phyloP scores from a whole-genome alignment of 2,797 vertebrate genomes.

The Parambassis ranga region DNA sequence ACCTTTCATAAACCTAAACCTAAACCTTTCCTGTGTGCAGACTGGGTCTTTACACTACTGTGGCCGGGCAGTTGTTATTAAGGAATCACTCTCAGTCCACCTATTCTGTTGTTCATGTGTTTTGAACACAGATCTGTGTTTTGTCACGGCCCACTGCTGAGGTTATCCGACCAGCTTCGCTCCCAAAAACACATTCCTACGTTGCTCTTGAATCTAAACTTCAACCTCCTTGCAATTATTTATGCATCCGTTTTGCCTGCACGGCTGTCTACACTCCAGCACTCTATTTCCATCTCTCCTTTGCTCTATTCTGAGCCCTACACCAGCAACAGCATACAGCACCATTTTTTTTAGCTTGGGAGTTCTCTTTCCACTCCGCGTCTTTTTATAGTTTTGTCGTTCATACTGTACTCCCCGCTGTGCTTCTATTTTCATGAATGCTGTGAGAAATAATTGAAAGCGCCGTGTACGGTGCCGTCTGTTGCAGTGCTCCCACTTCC shows the following conservation, averaged over 20 bases:
- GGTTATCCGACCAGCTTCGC: slow-evolving; percentile 18
- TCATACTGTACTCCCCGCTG: slow-evolving; percentile 68
- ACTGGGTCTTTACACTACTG: too few relatives aligned
- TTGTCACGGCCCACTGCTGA: neutral
- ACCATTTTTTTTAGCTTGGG: slow-evolving; percentile 63
- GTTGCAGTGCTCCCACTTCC: slow-evolving; percentile 67
- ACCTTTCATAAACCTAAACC: too few relatives aligned
- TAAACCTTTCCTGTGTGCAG: too few relatives aligned
- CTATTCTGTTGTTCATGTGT: too few relatives aligned
- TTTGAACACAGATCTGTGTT: too few relatives aligned
- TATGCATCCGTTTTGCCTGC: slow-evolving; percentile 25
- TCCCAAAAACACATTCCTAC: slow-evolving; percentile 22
- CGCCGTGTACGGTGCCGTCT: slow-evolving; percentile 55
- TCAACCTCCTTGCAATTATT: slow-evolving; percentile 27
- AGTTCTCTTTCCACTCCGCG: slow-evolving; percentile 59
- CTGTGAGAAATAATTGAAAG: slow-evolving; percentile 80
- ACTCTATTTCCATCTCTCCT: slow-evolving; percentile 11
- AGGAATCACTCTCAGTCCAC: too few relatives aligned
- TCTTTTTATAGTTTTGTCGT: slow-evolving; percentile 76
- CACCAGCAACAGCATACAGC: slow-evolving; percentile 34
- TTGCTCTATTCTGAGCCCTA: slow-evolving; percentile 27
- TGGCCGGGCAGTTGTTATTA: too few relatives aligned
- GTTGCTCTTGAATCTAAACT: slow-evolving; percentile 32
- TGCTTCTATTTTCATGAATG: slow-evolving; percentile 76
- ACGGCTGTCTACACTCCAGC: slow-evolving; percentile 3